These are phyloP conservation scores for Kradibia gibbosae DNA, from an alignment of 1,140 invertebrate genomes.

Conservation along the genomic window DNA sequence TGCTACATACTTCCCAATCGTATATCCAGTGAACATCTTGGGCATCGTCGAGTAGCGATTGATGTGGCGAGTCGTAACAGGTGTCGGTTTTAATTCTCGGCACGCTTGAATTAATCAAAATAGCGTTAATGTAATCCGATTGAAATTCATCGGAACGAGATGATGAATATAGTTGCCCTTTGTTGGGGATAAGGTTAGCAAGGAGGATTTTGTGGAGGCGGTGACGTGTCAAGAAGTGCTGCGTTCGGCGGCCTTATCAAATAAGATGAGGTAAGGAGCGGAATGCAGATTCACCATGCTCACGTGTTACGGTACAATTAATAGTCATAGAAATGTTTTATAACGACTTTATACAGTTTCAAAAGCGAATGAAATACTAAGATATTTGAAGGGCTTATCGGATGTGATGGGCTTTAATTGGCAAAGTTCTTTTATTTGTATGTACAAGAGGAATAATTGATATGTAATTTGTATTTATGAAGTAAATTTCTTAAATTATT, in stretches of 20 bases:
- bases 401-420: no score
- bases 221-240: no score
- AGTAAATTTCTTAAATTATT: no score
- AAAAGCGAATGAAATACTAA: no score
- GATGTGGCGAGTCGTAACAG: slow-evolving; percentile 29
- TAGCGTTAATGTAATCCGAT: slow-evolving; percentile 39
- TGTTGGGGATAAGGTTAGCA: neutral
- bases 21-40: neutral
- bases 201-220: neutral
- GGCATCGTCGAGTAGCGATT: slow-evolving; percentile 23
- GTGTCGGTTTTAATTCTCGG: slow-evolving; percentile 37
- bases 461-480: neutral
- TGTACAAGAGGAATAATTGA: neutral
- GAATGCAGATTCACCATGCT: neutral
- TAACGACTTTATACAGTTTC: neutral
- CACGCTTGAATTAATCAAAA: slow-evolving; percentile 34
- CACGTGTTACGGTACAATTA: neutral
- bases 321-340: neutral
- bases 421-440: neutral
- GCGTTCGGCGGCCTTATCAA: no score
- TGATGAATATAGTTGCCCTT: slow-evolving; percentile 16
- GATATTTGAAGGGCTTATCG: no score
- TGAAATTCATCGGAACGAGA: slow-evolving; percentile 33
- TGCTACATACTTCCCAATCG: no score
- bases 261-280: neutral